Percentiles rank a stretch among this genome's conserved stretches.
Evolutionary conservation across 2,113 vertebrate genomes (phyloP).

Genomic region (Brachirus orientalis): DNA sequence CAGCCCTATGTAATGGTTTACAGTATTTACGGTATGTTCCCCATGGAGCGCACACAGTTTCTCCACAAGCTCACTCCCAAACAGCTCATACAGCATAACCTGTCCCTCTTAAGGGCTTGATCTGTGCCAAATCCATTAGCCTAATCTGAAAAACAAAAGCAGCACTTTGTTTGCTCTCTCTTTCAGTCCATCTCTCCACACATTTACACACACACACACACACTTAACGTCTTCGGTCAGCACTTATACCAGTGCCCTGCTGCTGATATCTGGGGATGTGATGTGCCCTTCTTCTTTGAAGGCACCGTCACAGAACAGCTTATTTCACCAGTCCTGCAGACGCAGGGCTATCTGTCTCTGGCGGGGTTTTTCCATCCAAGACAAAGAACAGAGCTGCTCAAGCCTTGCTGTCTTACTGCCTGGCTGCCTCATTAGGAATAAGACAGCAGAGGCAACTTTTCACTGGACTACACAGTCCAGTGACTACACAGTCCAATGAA

Average conservation of each 20-base stretch:
- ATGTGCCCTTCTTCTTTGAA: constrained; percentile 74
- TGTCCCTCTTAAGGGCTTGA: constrained; percentile 56
- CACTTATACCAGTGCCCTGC: constrained; percentile 63
- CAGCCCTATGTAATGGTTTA: not conserved
- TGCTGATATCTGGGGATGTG: constrained; percentile 71
- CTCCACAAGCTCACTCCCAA: constrained; percentile 7
- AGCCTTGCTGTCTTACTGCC: constrained; percentile 36
- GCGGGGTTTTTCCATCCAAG: constrained; percentile 63
- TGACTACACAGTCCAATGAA: constrained; percentile 28
- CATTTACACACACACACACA: constrained; percentile 14
- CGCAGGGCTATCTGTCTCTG: constrained; percentile 55
- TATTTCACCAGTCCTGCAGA: constrained; percentile 76
- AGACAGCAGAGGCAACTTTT: constrained; percentile 44
- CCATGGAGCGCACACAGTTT: constrained; percentile 23
- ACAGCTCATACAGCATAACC: constrained; percentile 46
- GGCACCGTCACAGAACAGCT: constrained; percentile 71
- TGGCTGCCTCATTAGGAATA: constrained; percentile 61
- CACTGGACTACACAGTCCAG: constrained; percentile 36
- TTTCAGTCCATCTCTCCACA: not conserved
- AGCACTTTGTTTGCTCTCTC: constrained; percentile 52
- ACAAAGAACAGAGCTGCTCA: constrained; percentile 67
- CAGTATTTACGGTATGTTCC: constrained; percentile 23
- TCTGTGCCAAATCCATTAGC: constrained; percentile 71
- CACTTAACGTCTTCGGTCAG: constrained; percentile 60
- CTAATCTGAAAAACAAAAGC: constrained; percentile 76